These are phyloP conservation scores for Smithornis capensis DNA, from an alignment of 2,113 vertebrate species.

Conservation along the genomic window DNA sequence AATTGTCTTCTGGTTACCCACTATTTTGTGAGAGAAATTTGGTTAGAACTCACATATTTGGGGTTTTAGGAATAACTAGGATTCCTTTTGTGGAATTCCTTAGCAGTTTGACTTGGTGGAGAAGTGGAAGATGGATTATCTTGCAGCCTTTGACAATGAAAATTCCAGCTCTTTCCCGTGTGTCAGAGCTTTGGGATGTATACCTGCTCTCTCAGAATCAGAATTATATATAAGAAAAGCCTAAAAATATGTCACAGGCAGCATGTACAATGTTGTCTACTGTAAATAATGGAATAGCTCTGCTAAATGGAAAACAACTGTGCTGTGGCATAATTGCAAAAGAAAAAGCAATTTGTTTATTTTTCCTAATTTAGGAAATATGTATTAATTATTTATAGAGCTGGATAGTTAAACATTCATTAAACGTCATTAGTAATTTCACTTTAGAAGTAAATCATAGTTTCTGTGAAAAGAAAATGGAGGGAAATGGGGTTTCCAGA, in stretches of 20 bases:
- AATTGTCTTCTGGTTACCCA: neutral
- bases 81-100: neutral
- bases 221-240: neutral
- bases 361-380: neutral
- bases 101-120: neutral
- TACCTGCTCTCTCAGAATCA: neutral
- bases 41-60: neutral
- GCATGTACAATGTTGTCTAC: neutral
- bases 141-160: accelerated
- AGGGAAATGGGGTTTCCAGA: neutral
- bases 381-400: neutral
- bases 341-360: neutral
- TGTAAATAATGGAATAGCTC: neutral
- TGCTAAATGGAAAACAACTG: neutral
- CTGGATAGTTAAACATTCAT: neutral
- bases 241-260: neutral
- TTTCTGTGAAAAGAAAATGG: neutral
- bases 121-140: neutral
- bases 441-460: neutral
- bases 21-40: neutral
- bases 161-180: neutral
- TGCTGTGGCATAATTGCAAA: neutral
- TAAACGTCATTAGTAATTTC: neutral
- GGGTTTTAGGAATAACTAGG: neutral
- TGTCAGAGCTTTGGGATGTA: neutral